Evolutionary conservation across 1,140 invertebrate species (phyloP), one percentile per base, ranked within the genome.

Genomic region (Eurosta solidaginis): DNA sequence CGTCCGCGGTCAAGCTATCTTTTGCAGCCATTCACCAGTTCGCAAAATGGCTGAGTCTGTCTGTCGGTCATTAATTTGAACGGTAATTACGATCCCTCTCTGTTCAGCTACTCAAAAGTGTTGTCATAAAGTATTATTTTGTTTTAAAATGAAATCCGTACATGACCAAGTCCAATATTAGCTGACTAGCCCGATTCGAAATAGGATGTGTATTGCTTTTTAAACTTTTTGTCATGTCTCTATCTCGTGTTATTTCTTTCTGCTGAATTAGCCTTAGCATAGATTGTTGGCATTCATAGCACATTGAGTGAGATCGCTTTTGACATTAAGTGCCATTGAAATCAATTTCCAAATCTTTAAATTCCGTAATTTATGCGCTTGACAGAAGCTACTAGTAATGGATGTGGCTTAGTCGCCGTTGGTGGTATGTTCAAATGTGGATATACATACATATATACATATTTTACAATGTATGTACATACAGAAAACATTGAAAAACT

Each of bases 291-390:
- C 45, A 12, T 40, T 40, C 22, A 42, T 74, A 36, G 25, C 17
- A 14, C 4, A 20, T 4, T 74, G 73, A 74, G 54, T 78, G 49
- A 81, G 82, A 81, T 85, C 82, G 79, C 84, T 74, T 84, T 82
- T 82, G 81, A 83, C 82, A 81, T 81, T 83, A 82, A 83, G 82
- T 83, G 82, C 78, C 80, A 82, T 81, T 82, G 79, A 82, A 86
- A 84, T 84, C 83, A 86, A 85, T 86, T 84, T 86, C 83, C 80
- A 81, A 81, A 83, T 85, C 84, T 80, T 84, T 86, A 85, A n/a
- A 84, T 83, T 82, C 82, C 79, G 63, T 85, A 83, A 86, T 83
- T 85, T 83, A 86, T 84, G 33, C 33, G 59, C 33, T 36, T 40
- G 33, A 20, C n/a, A 40, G 59, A 68, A 20, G 59, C 59, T 68